Conservation (phyloP, 2,888 invertebrate species). For the Zhengitettix transpicula region DNA sequence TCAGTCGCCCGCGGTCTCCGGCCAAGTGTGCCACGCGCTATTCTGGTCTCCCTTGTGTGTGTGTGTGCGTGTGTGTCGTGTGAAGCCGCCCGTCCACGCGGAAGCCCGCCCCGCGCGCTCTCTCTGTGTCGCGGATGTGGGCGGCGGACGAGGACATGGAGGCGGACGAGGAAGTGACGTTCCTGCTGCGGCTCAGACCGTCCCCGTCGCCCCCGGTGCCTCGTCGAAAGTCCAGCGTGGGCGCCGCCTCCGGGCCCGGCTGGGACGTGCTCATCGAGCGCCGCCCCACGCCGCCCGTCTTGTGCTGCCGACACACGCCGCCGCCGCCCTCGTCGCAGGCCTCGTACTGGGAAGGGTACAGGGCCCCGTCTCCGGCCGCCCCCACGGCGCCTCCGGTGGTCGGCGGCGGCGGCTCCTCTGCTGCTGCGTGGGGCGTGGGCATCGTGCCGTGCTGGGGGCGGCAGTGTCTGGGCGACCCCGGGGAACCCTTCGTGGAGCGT, state of each 20-base stretch:
- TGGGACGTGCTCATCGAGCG: slow-evolving; percentile 11
- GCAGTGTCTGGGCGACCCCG: neutral
- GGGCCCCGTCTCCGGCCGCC: neutral
- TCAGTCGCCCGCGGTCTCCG: neutral
- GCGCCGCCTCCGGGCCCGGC: slow-evolving; percentile 12
- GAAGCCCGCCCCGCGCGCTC: neutral
- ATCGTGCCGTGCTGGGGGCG: neutral
- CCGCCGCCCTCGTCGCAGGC: neutral
- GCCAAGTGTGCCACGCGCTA: neutral
- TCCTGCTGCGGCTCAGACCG: slow-evolving; percentile 24
- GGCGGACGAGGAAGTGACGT: slow-evolving; percentile 24
- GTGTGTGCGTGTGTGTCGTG: too few relatives aligned
- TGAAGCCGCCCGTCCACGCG: too few relatives aligned
- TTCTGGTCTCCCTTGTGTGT: too few relatives aligned
- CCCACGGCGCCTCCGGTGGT: neutral
- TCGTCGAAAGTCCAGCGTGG: slow-evolving; percentile 14
- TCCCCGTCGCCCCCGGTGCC: slow-evolving; percentile 23
- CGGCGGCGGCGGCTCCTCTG: neutral
- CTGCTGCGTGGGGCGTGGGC: neutral
- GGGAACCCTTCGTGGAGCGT: neutral
- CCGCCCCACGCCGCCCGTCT: neutral
- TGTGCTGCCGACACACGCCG: neutral
- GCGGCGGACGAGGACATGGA: neutral
- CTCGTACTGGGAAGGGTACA: too few relatives aligned
- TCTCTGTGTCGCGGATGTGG: neutral